These are phyloP conservation scores for Corythornis cristatus DNA, from an alignment of 2,113 vertebrate species.

Conservation along the genomic window DNA sequence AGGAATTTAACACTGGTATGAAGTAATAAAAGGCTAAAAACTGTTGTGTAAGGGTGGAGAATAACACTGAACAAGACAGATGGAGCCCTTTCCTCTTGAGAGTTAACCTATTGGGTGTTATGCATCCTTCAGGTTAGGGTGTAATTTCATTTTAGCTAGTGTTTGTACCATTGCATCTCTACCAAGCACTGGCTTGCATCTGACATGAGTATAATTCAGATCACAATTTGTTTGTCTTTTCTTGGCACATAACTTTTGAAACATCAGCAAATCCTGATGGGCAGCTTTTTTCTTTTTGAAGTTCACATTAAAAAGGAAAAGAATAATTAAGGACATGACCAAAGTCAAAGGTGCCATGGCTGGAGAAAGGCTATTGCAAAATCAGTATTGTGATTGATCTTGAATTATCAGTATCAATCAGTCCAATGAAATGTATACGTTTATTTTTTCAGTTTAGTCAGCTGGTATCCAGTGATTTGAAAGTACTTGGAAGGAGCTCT, in stretches of 20 bases:
- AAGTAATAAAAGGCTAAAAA: background rate
- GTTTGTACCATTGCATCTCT: background rate
- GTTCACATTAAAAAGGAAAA: background rate
- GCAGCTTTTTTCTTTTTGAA: background rate
- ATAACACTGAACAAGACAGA: background rate
- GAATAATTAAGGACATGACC: background rate
- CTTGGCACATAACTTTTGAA: background rate
- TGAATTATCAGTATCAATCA: background rate
- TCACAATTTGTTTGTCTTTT: background rate
- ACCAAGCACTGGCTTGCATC: background rate
- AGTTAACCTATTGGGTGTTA: background rate
- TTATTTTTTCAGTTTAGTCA: constrained; percentile 85
- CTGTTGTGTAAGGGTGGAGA: background rate
- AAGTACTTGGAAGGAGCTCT: constrained; percentile 85
- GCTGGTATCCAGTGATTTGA: constrained; percentile 87
- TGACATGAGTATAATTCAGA: background rate
- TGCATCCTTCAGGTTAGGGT: background rate
- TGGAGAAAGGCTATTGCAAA: background rate
- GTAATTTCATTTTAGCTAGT: background rate
- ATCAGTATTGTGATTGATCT: background rate
- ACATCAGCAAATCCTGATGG: background rate
- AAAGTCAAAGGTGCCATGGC: background rate
- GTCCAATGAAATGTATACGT: background rate
- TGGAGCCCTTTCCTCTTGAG: background rate
- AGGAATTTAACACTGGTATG: background rate